Percentiles rank a stretch among this genome's conserved stretches.
Evolutionary conservation across 2,888 invertebrate species (phyloP).

Genomic region (Macaria liturata): DNA sequence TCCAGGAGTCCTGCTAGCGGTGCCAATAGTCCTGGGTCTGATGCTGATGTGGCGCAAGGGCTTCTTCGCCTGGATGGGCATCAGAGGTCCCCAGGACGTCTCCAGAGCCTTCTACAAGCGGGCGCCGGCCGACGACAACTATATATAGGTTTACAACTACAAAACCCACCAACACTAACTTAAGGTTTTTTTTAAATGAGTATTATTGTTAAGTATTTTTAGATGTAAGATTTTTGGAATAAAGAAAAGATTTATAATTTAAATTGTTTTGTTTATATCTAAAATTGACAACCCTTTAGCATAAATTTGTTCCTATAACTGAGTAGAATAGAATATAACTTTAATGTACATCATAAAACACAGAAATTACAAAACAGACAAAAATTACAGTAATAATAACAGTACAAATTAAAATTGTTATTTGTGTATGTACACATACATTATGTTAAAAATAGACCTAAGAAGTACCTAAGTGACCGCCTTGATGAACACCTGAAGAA

Average conservation of each 20-base stretch:
- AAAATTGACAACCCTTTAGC: background rate
- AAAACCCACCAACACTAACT: background rate
- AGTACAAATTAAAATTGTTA: no score
- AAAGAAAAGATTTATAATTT: slow-evolving; percentile 3
- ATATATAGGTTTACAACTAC: slow-evolving; percentile 43
- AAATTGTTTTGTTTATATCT: background rate
- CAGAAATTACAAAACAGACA: no score
- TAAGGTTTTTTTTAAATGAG: background rate
- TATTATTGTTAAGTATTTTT: slow-evolving; percentile 5
- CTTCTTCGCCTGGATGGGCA: slow-evolving; percentile 84
- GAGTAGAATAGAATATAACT: no score
- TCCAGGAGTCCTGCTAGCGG: slow-evolving; percentile 85
- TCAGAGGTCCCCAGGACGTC: slow-evolving; percentile 83
- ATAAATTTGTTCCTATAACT: no score
- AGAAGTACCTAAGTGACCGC: no score
- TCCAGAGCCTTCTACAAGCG: slow-evolving; percentile 89
- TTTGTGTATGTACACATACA: no score
- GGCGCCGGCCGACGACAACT: slow-evolving; percentile 82
- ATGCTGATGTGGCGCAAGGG: slow-evolving; percentile 86
- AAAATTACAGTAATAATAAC: no score
- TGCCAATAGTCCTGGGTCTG: slow-evolving; percentile 85
- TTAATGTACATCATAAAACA: no score
- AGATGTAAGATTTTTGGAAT: slow-evolving; percentile 12
- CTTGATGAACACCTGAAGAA: no score
- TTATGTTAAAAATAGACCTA: no score